Percentiles rank a stretch among this genome's conserved stretches.
These are phyloP conservation scores for Clarias pachynema DNA, from an alignment of 2,797 vertebrate species.

Conservation along the genomic window DNA sequence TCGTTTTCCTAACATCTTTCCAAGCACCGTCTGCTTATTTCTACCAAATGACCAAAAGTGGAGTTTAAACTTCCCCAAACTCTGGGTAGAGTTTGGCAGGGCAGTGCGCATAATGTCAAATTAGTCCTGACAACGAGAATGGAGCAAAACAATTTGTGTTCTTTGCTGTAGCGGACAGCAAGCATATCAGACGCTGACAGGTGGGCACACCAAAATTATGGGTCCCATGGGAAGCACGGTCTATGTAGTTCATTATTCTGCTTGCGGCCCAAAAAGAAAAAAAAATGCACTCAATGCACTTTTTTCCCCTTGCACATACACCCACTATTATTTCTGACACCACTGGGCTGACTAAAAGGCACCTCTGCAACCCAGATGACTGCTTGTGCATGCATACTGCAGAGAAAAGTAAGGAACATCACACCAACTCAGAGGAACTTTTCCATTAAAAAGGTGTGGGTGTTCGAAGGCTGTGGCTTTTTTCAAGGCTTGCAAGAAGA, in stretches of 20 bases:
- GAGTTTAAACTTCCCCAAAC: slow-evolving; percentile 16
- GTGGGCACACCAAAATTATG: slow-evolving; percentile 69
- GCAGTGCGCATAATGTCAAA: slow-evolving; percentile 69
- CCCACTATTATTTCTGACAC: slow-evolving; percentile 70
- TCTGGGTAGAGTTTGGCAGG: slow-evolving; percentile 23
- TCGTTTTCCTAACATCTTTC: slow-evolving; percentile 3
- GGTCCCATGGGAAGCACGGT: slow-evolving; percentile 66
- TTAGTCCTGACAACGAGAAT: slow-evolving; percentile 74
- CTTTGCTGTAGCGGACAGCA: slow-evolving; percentile 59
- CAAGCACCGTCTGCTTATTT: slow-evolving; percentile 20
- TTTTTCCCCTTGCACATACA: slow-evolving; percentile 55
- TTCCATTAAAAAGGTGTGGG: slow-evolving; percentile 42
- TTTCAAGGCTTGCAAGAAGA: slow-evolving; percentile 12
- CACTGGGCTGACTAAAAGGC: slow-evolving; percentile 64
- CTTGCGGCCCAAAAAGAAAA: slow-evolving; percentile 53
- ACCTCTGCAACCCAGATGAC: slow-evolving; percentile 58
- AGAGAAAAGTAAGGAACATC: slow-evolving; percentile 37
- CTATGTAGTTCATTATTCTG: slow-evolving; percentile 76
- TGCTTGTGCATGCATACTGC: slow-evolving; percentile 47
- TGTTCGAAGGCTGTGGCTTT: slow-evolving; percentile 7
- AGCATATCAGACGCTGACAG: slow-evolving; percentile 71
- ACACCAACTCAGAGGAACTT: slow-evolving; percentile 37
- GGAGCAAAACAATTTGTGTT: slow-evolving; percentile 74
- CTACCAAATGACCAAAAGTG: slow-evolving; percentile 19
- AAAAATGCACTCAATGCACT: slow-evolving; percentile 67